Conservation (phyloP, 2,113 vertebrate species). For the Hirundichthys speculiger region DNA sequence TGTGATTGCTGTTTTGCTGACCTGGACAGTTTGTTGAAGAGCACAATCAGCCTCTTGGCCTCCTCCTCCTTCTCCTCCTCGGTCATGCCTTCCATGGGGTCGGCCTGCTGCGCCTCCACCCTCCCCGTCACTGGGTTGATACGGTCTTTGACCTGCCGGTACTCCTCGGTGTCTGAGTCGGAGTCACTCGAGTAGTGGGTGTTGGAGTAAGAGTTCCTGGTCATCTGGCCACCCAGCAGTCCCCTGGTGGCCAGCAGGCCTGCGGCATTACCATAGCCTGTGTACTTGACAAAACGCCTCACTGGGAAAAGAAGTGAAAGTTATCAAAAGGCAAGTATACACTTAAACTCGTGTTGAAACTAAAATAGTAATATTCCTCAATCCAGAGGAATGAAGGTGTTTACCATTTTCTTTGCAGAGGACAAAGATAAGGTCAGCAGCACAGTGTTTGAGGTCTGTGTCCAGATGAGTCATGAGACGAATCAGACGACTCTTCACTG, state of each 20-base stretch:
- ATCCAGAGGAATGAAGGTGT: background rate
- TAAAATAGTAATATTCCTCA: background rate
- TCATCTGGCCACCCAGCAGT: constrained; percentile 67
- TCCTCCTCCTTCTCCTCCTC: constrained; percentile 86
- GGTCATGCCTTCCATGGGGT: constrained; percentile 85
- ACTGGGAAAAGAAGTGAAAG: constrained; percentile 58
- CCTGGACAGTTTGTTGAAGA: constrained; percentile 81
- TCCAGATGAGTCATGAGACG: constrained; percentile 86
- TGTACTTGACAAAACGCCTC: constrained; percentile 85
- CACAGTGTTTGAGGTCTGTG: constrained; percentile 84
- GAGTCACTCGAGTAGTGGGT: constrained; percentile 82
- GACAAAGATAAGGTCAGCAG: constrained; percentile 85
- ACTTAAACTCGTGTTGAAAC: background rate
- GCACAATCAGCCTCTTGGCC: constrained; percentile 77
- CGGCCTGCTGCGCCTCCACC: constrained; percentile 78
- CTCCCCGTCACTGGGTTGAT: constrained; percentile 84
- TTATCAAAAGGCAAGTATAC: background rate
- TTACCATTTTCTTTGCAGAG: constrained; percentile 87
- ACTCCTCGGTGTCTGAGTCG: constrained; percentile 85
- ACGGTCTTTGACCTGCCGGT: constrained; percentile 75
- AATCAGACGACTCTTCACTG: constrained; percentile 79
- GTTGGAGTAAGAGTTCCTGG: constrained; percentile 8
- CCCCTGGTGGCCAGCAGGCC: constrained; percentile 83
- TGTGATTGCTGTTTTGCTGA: constrained; percentile 18
- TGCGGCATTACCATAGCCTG: constrained; percentile 84